These are phyloP conservation scores for Heliornis fulica DNA, from an alignment of 2,113 vertebrate species.

Conservation along the genomic window DNA sequence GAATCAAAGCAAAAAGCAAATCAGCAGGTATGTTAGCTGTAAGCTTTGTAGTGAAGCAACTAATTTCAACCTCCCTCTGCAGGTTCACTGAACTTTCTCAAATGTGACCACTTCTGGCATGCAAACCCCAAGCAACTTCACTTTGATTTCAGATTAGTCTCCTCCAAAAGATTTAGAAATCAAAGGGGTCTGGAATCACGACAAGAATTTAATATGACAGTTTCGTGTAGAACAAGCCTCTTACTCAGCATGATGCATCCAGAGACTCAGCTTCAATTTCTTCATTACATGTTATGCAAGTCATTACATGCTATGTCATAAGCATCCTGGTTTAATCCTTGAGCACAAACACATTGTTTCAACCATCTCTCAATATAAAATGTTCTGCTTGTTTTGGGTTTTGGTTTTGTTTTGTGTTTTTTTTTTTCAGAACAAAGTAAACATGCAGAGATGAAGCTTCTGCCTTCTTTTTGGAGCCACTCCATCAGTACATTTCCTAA, in stretches of 20 bases:
- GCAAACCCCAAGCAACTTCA: slow-evolving; percentile 73
- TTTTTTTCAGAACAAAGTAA: neutral
- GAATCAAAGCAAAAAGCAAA: slow-evolving; percentile 70
- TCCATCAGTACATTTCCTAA: neutral
- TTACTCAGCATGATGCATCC: slow-evolving; percentile 76
- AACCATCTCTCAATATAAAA: slow-evolving; percentile 35
- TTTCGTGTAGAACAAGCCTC: slow-evolving; percentile 81
- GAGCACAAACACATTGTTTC: slow-evolving; percentile 20
- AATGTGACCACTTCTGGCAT: slow-evolving; percentile 84
- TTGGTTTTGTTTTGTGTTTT: too few relatives aligned
- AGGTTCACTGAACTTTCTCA: slow-evolving; percentile 82
- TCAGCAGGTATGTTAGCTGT: slow-evolving; percentile 70
- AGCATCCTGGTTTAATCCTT: slow-evolving; percentile 64
- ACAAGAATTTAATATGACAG: slow-evolving; percentile 91
- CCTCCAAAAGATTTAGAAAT: slow-evolving; percentile 84
- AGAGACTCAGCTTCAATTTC: slow-evolving; percentile 59
- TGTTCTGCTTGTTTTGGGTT: neutral
- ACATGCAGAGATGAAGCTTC: neutral
- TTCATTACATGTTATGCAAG: slow-evolving; percentile 69
- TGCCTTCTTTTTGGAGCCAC: neutral
- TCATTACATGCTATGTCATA: slow-evolving; percentile 50
- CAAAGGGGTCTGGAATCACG: slow-evolving; percentile 77
- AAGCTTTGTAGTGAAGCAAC: slow-evolving; percentile 66
- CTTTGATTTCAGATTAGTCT: slow-evolving; percentile 85
- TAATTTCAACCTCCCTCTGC: slow-evolving; percentile 80